Evolutionary conservation across 2,113 vertebrate genomes (phyloP), one percentile per base, ranked within the genome.

Genomic region (Eulacestoma nigropectus): DNA sequence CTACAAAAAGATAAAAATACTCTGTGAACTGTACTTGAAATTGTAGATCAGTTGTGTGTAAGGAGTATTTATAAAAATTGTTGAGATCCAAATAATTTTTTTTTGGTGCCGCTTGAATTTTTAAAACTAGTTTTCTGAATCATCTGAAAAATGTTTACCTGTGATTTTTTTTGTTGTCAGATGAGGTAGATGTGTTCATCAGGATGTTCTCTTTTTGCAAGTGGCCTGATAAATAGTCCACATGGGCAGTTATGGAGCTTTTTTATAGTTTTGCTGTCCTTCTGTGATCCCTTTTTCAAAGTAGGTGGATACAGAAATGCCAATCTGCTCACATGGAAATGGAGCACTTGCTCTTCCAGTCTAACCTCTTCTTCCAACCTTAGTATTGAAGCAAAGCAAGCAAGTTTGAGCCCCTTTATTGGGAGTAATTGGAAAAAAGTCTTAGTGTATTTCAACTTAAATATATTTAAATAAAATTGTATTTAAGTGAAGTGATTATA

Each of bases 241-340:
- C 1, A 0, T 42, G 49, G 26, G 32, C 47, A 72, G 13, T 86
- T 88, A 13, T 46, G 26, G 53, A 69, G 26, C n/a, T 92, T 85
- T 15, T 19, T 64, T 56, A 9, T 6, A 52, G 30, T 69, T 84
- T 49, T 77, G 25, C 16, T 81, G 6, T 42, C 64, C 20, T 75
- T 75, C 47, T 83, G 41, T 44, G 55, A 35, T 59, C 16, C 3
- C 44, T 69, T 84, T 73, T 41, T 60, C 32, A 60, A 49, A 77
- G 63, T 16, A 35, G 27, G 9, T 52, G 53, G 37, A 33, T 69
- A 30, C 2, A 4, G 64, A 78, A 89, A 62, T 74, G 30, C 27
- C 41, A 60, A 0, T 81, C 20, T 64, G 46, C 32, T 93, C 21
- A 20, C 11, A 10, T 0, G 0, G n/a, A 9, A n/a, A 4, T 5